Evolutionary conservation across 2,888 invertebrate genomes (phyloP), one percentile per base, ranked within the genome.

Genomic region (Dascillus cervinus): DNA sequence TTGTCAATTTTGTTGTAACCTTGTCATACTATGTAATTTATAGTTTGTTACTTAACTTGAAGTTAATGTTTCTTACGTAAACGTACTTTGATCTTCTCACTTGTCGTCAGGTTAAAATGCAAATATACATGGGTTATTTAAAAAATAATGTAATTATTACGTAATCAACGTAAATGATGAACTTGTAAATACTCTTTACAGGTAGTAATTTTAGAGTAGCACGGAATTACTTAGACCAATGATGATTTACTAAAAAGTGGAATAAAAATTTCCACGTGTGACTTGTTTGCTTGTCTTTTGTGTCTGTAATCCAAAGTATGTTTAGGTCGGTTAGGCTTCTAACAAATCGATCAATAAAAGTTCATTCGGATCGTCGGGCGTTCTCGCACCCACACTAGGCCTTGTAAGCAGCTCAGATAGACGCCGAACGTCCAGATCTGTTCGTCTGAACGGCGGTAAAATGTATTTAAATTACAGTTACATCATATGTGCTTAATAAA

Each of bases 301-400:
- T 25, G 22, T 27, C 31, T 30, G 29, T 31, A 34, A 38, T 27
- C 26, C 32, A 31, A 34, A 31, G 33, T 11, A 11, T 21, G 38
- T 38, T n/a, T 37, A 29, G 29, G 37, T 23, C 29, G 37, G 32
- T 37, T 38, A 38, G 34, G 38, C 38, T 30, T 31, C 29, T 29
- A 15, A 12, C 30, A 14, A 29, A 14, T 17, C 24, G 44, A 44
- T 44, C 44, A 44, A 44, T 44, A 44, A 28, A 23, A 14, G 11
- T 24, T 32, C 43, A 39, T 37, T 32, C 33, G 32, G 38, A 26
- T 35, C 38, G 25, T 47, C 44, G 44, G 35, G 41, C 38, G 31
- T 38, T 34, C 36, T 34, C 44, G 44, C 27, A 9, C 20, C 15
- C 32, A 29, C 34, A 33, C 34, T 37, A 34, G 31, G 25, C 36